Base-by-base conservation (phyloP, 2,888 invertebrate species). In the Marronus borbonicus region DNA sequence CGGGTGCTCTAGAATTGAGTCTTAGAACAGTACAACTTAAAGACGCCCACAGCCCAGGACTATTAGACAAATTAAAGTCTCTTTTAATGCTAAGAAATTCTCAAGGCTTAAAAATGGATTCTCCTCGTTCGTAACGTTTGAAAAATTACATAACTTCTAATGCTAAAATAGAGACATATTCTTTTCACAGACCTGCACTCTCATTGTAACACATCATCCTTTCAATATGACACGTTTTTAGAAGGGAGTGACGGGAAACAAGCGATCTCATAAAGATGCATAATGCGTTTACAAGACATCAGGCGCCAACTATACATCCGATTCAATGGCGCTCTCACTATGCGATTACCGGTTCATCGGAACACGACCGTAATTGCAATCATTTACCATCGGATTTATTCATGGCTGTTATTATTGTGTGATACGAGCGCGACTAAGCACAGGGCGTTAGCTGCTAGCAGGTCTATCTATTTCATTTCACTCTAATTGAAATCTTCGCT, bases 401-500 rank as follows among this genome's bases (percentile, higher is more conserved):
- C 62, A 24, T 20, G n/a, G 39, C 14, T 62, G 39, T 52, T 65
- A 76, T 76, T 66, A 65, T 65, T 36, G 52, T 52, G 62, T 62
- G 36, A 55, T 20, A 50, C 39, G 50, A 72, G 10, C 36, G 39
- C 58, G n/a, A 44, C 55, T 70, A 55, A 70, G 55, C 24, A 70
- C 58, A 62, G 72, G 31, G 12, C 72, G 60, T 58, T 31, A 4
- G 50, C 28, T 14, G 31, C 31, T 14, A 28, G 39, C 65, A 49
- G 49, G 50, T 50, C 50, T 68, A 24, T 28, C 24, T 44, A 39
- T 49, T 76, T 52, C 20, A n/a, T 36, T 64, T 65, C 39, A n/a
- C 50, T 64, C 65, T 76, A 66, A 76, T 76, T 76, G 76, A 76
- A 76, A 76, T 76, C 72, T 44, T 74, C 72, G 58, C 49, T 36